Base-by-base conservation (phyloP, 2,797 vertebrate genomes). In the Distichodus sexfasciatus region DNA sequence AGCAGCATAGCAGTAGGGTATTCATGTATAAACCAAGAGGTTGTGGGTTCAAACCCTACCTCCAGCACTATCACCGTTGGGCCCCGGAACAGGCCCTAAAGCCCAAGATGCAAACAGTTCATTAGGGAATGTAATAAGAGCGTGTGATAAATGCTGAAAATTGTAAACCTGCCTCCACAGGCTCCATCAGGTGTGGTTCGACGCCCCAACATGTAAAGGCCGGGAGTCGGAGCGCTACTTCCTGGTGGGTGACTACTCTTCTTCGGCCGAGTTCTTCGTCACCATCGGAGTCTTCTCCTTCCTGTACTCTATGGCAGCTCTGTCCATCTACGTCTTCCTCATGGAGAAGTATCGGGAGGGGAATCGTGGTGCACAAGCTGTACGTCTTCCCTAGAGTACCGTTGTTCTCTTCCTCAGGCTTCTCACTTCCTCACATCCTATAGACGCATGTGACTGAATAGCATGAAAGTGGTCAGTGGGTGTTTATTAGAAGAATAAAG, bases 221-320 rank as follows among this genome's bases (percentile, higher is more conserved):
- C 33, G 47, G 0, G 47, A 64, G 8, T 64, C 6, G 0, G 83
- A 86, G 4, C 89, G 82, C 0, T 0, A 90, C 69, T 96, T 94
- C 86, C 89, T 97, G 35, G 71, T 90, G 0, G 94, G 95, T 0
- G 90, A 97, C 85, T 94, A 92, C 83, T 95, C 95, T 0, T 94
- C 94, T 36, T 94, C 93, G 0, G 92, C 94, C 0, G 94, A 95
- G 76, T 97, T 96, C 88, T 96, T 94, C 2, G 94, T 97, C 82
- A 94, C 94, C 11, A 86, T 96, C 2, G 94, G 93, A 0, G 94
- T 96, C 66, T 93, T 96, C 53, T 87, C 94, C 76, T 96, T 97
- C 85, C 93, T 97, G 40, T 96, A 96, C 82, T 87, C 92, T 58
- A 87, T 86, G 12, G 93, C 88, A 0, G 92, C 94, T 11, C 82